phyloP scores from a whole-genome alignment of 2,113 vertebrate species.

The Rattus rattus region DNA sequence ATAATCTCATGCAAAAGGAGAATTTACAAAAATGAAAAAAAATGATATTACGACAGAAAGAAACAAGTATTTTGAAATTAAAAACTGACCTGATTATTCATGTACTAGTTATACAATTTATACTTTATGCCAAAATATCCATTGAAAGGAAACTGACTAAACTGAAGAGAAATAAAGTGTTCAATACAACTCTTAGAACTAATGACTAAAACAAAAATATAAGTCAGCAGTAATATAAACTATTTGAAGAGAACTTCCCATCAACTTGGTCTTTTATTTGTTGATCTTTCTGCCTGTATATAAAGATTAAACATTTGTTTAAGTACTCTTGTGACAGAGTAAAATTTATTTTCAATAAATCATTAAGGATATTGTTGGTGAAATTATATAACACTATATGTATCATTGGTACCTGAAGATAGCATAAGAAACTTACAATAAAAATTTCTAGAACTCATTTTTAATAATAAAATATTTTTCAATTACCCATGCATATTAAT shows the following conservation, averaged over 20 bases:
- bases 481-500: neutral
- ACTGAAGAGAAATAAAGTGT: neutral
- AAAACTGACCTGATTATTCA: no score
- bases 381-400: neutral
- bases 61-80: neutral
- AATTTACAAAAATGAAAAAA: neutral
- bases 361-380: neutral
- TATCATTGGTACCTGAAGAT: neutral
- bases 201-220: neutral
- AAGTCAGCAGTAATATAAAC: neutral
- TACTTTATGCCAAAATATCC: neutral
- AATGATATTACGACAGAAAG: fast-evolving
- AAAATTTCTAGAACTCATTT: neutral
- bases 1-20: no score
- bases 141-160: neutral
- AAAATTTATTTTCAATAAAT: neutral
- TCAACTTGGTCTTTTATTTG: neutral
- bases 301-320: neutral
- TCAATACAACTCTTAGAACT: neutral
- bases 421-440: neutral
- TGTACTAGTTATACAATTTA: neutral
- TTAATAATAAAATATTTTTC: neutral
- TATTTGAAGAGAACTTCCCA: neutral
- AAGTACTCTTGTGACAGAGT: neutral
- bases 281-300: neutral